These are phyloP conservation scores for Phyllostomus discolor DNA, from an alignment of 2,113 vertebrate species.

Conservation along the genomic window DNA sequence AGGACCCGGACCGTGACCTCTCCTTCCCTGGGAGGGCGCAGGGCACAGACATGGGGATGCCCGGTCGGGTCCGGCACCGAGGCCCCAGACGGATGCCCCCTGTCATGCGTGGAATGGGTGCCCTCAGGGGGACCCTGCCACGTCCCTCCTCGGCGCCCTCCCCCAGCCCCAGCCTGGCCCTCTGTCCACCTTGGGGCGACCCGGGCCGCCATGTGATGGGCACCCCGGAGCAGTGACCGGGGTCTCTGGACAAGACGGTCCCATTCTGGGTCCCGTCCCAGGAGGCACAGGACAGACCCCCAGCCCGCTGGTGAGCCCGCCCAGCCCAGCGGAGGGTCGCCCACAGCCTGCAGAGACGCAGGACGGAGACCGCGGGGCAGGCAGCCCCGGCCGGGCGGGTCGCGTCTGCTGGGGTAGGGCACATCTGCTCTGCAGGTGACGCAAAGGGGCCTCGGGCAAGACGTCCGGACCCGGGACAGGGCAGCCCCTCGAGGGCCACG, in stretches of 20 bases:
- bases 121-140: accelerated
- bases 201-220: neutral
- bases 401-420: neutral
- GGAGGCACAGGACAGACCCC: neutral
- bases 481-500: too few relatives aligned
- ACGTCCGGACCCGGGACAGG: neutral
- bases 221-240: accelerated
- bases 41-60: neutral
- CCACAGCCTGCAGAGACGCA: neutral
- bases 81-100: neutral
- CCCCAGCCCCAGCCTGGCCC: accelerated
- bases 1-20: conserved; percentile 82
- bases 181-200: neutral
- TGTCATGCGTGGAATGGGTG: accelerated
- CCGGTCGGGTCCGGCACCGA: neutral
- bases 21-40: conserved; percentile 77
- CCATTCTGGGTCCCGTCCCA: neutral
- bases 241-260: too few relatives aligned
- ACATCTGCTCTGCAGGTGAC: neutral
- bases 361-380: neutral
- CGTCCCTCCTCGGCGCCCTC: neutral
- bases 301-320: accelerated
- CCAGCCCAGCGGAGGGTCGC: accelerated
- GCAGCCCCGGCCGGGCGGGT: too few relatives aligned
- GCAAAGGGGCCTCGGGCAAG: neutral